Conservation (phyloP, 2,797 vertebrate species). For the Alectoris magna region DNA sequence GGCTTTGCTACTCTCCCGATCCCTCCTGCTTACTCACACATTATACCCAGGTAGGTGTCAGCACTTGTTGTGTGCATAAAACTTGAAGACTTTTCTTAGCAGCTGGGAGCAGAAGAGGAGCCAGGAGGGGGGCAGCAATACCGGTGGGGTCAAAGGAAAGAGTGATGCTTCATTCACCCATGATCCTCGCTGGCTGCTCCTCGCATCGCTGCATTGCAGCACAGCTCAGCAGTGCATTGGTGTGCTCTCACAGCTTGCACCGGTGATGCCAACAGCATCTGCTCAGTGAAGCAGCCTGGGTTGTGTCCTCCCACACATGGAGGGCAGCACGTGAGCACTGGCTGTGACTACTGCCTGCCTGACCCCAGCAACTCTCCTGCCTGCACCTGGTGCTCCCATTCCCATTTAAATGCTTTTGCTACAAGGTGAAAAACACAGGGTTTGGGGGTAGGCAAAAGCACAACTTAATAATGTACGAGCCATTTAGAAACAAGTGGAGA, state of each 20-base stretch:
- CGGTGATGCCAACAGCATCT: accelerated
- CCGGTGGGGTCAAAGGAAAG: neutral
- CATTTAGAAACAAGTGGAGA: neutral
- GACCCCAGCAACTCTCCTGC: neutral
- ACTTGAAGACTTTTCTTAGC: neutral
- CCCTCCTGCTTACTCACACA: neutral
- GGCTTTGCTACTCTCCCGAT: neutral
- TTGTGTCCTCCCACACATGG: neutral
- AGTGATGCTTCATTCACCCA: accelerated
- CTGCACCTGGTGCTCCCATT: neutral
- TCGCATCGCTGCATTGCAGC: accelerated
- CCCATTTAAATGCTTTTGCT: neutral
- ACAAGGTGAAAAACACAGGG: neutral
- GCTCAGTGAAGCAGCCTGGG: neutral
- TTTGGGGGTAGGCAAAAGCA: neutral
- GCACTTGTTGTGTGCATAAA: no score
- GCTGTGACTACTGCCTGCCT: accelerated
- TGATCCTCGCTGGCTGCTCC: accelerated
- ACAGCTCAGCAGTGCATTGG: no score
- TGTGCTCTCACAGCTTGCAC: neutral
- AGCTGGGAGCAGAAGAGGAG: neutral
- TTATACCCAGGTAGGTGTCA: neutral
- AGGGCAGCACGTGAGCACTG: neutral
- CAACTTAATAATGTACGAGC: neutral
- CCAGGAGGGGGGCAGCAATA: neutral